Percentiles rank a stretch among this genome's conserved stretches.
Evolutionary conservation across 1,140 invertebrate genomes (phyloP).

Genomic region (Episyrphus balteatus): DNA sequence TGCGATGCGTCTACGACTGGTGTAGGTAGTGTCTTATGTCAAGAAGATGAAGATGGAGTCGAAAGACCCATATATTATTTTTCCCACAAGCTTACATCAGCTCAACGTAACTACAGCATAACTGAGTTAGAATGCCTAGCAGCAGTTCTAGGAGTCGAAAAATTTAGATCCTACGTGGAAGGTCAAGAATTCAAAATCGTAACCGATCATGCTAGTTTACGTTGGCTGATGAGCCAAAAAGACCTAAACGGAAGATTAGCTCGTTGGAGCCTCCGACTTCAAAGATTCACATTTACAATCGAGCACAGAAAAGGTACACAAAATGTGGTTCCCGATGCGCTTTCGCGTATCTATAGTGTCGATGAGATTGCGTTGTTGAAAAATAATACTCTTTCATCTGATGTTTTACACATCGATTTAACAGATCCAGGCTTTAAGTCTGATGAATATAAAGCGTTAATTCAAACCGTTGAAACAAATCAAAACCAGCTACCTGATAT

Average conservation of each 20-base stretch:
- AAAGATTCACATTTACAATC: constrained; percentile 3
- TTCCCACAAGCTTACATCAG: constrained; percentile 12
- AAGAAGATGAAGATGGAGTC: constrained; percentile 6
- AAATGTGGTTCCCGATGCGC: constrained; percentile 2
- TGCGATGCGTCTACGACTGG: constrained; percentile 12
- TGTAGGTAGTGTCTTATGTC: constrained; percentile 6
- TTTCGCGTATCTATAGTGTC: constrained; percentile 1
- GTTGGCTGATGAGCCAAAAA: constrained; percentile 11
- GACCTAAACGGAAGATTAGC: constrained; percentile 9
- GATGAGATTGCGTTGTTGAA: neutral
- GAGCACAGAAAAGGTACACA: constrained; percentile 1
- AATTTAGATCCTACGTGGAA: constrained; percentile 9
- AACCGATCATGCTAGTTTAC: constrained; percentile 9
- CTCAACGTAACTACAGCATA: constrained; percentile 13
- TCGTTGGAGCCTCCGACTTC: constrained; percentile 4
- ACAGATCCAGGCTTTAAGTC: constrained; percentile 1
- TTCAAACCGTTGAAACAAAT: neutral
- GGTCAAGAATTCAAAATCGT: constrained; percentile 5
- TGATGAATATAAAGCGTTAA: constrained; percentile 3
- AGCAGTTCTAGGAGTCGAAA: constrained; percentile 4
- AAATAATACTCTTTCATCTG: no score
- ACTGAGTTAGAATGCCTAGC: constrained; percentile 13
- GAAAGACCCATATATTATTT: constrained; percentile 16
- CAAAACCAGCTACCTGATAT: constrained; percentile 5
- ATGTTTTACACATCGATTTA: constrained; percentile 2